Percentiles rank a stretch among this genome's conserved stretches.
Conservation (phyloP, 2,797 vertebrate genomes). For the Pelochelys cantorii region DNA sequence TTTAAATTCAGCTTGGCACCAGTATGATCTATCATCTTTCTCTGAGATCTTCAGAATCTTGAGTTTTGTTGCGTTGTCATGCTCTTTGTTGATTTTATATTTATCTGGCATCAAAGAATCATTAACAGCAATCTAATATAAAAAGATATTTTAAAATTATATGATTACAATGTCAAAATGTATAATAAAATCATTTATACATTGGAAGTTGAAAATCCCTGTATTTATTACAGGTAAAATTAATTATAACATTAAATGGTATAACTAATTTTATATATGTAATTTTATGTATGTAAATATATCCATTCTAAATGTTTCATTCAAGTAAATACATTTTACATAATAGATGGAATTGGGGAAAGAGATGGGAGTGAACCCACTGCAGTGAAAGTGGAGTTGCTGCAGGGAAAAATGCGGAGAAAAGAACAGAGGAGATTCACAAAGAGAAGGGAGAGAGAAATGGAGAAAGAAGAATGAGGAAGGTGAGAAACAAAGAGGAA, state of each 20-base stretch:
- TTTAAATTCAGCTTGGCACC: slow-evolving; percentile 84
- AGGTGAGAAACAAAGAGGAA: background rate
- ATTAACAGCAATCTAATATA: slow-evolving; percentile 78
- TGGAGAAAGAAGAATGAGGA: background rate
- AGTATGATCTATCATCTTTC: slow-evolving; percentile 82
- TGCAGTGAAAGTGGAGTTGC: background rate
- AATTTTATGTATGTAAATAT: rapidly evolving
- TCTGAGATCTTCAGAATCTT: slow-evolving; percentile 80
- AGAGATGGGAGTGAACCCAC: background rate
- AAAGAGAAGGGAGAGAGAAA: background rate
- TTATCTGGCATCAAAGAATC: slow-evolving; percentile 50
- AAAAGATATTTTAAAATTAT: slow-evolving; percentile 19
- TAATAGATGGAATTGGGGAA: background rate
- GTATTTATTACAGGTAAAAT: background rate
- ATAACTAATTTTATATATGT: background rate
- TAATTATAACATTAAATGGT: background rate
- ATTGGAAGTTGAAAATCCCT: background rate
- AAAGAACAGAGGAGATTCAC: background rate
- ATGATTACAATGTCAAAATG: background rate
- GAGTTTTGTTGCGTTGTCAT: slow-evolving; percentile 74
- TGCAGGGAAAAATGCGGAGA: background rate
- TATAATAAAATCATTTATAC: background rate
- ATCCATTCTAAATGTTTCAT: background rate
- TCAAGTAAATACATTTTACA: background rate
- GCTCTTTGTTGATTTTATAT: slow-evolving; percentile 66